Evolutionary conservation across 2,888 invertebrate species (phyloP).

Genomic region (Ernsta delagoae): DNA sequence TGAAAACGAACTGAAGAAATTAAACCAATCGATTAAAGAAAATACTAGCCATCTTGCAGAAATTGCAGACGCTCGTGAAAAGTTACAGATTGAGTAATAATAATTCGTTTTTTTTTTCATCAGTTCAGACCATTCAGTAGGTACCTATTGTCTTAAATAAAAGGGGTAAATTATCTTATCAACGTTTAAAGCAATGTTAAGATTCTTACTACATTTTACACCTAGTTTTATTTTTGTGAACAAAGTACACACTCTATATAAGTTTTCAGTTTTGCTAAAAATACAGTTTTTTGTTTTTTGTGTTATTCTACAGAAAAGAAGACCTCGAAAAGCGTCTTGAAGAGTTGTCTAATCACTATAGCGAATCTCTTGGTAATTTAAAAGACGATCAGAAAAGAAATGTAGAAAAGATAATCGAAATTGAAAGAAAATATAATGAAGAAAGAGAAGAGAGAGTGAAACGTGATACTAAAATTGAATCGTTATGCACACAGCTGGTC

Average conservation of each 20-base stretch:
- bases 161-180: too few relatives aligned
- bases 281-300: too few relatives aligned
- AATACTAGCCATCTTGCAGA: constrained; percentile 68
- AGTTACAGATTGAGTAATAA: constrained; percentile 72
- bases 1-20: constrained; percentile 62
- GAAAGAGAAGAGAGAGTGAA: constrained; percentile 56
- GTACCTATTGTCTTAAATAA: too few relatives aligned
- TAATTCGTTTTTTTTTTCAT: neutral
- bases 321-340: constrained; percentile 64
- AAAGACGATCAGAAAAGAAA: constrained; percentile 61
- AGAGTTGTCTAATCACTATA: constrained; percentile 61
- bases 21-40: constrained; percentile 66
- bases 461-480: constrained; percentile 55
- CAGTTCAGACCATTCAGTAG: too few relatives aligned
- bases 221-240: too few relatives aligned
- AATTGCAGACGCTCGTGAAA: constrained; percentile 67
- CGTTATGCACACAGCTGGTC: constrained; percentile 54
- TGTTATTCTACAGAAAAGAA: constrained; percentile 59
- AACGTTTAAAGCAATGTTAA: too few relatives aligned
- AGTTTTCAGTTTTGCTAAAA: too few relatives aligned
- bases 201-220: too few relatives aligned
- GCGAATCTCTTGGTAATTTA: constrained; percentile 58
- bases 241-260: too few relatives aligned
- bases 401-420: constrained; percentile 58
- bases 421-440: constrained; percentile 62